A percentile compares a stretch with the other conserved stretches of the same genome.
These are phyloP conservation scores for Centropus bengalensis DNA, from an alignment of 2,113 vertebrate species.

Conservation along the genomic window DNA sequence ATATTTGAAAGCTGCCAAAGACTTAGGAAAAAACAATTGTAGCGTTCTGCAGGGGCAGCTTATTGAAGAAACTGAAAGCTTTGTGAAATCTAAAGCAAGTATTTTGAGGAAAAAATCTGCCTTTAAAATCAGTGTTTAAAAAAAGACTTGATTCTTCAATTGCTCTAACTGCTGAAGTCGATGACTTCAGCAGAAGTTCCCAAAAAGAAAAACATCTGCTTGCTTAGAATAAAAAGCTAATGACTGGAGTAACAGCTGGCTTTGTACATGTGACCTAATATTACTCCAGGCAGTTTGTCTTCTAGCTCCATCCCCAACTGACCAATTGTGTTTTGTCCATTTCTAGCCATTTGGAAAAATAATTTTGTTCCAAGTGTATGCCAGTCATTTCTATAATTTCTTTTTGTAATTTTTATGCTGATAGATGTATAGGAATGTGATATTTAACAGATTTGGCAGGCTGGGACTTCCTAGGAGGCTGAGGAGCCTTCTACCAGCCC, in stretches of 20 bases:
- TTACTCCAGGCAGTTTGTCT: neutral
- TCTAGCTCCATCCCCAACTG: neutral
- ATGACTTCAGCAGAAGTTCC: constrained; percentile 19
- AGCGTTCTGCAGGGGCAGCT: neutral
- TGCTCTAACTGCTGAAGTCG: neutral
- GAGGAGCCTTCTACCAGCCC: neutral
- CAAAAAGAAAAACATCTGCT: constrained; percentile 18
- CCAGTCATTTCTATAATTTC: neutral
- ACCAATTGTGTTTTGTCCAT: neutral
- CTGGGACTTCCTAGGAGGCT: neutral
- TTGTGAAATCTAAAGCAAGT: constrained; percentile 13
- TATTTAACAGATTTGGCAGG: neutral
- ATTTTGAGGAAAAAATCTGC: neutral
- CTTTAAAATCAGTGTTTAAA: neutral
- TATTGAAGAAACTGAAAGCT: neutral
- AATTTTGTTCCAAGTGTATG: neutral
- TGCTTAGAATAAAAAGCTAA: constrained; percentile 4
- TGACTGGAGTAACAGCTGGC: constrained; percentile 15
- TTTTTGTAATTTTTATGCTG: neutral
- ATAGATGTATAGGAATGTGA: neutral
- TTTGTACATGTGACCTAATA: neutral
- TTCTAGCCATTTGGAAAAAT: neutral
- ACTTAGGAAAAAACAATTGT: neutral
- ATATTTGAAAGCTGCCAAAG: neutral
- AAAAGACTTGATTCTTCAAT: neutral